phyloP scores from a whole-genome alignment of 2,113 vertebrate species.

The Gila orcuttii region DNA sequence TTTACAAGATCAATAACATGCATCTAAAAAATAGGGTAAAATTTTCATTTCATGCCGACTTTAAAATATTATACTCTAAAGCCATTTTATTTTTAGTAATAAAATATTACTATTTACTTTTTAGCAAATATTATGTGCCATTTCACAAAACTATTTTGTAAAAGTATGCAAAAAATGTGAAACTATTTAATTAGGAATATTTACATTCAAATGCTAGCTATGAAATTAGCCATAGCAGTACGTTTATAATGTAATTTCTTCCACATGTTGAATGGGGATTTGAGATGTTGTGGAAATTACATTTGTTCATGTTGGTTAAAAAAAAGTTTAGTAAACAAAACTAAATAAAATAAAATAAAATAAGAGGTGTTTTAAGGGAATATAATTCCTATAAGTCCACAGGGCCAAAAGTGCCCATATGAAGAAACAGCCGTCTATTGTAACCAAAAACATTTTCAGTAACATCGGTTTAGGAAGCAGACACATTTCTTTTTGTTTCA shows the following conservation, averaged over 20 bases:
- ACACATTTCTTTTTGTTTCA: background rate
- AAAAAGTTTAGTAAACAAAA: background rate
- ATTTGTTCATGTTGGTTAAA: background rate
- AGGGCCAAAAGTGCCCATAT: background rate
- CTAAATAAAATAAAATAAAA: background rate
- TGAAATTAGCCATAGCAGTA: background rate
- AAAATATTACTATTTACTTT: too few relatives aligned
- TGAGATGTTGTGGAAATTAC: background rate
- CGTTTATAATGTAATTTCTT: background rate
- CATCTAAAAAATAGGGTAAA: background rate
- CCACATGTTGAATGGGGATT: background rate
- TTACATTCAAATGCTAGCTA: background rate
- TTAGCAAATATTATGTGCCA: too few relatives aligned
- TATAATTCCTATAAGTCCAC: background rate
- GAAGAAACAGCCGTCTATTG: background rate
- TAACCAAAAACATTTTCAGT: background rate
- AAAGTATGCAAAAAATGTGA: background rate
- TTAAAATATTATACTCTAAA: background rate
- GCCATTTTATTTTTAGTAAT: background rate
- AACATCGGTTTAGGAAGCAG: conserved; percentile 10
- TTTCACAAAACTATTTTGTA: too few relatives aligned
- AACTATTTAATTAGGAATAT: background rate
- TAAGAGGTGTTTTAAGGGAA: background rate
- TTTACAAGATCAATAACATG: background rate
- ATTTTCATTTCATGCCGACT: background rate